Conservation (phyloP, 2,888 invertebrate genomes). For the Cryptus viduatorius region DNA sequence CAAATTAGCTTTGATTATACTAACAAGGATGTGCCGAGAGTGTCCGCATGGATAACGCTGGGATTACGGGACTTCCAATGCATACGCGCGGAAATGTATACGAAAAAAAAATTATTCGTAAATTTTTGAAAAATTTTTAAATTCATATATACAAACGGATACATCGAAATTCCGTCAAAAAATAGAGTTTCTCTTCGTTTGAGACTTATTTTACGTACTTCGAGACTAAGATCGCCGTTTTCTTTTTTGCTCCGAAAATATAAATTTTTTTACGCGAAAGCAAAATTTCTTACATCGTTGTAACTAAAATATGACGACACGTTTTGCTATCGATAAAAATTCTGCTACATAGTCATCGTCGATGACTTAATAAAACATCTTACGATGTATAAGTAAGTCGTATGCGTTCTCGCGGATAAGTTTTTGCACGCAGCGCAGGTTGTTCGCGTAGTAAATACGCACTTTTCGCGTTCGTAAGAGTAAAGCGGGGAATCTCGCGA, state of each 20-base stretch:
- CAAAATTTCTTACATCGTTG: too few species aligned
- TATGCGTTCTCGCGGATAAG: background rate
- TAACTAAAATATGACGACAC: too few species aligned
- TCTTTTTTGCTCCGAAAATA: too few species aligned
- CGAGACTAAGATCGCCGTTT: too few species aligned
- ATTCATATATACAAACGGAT: too few species aligned
- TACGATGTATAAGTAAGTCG: background rate
- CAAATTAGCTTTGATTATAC: slow-evolving; percentile 76
- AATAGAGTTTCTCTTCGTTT: too few species aligned
- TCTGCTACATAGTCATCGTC: background rate
- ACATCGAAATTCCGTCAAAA: too few species aligned
- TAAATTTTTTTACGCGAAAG: too few species aligned
- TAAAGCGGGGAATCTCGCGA: slow-evolving; percentile 24
- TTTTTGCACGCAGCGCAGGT: slow-evolving; percentile 1
- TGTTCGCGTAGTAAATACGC: slow-evolving; percentile 6
- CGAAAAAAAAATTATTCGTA: background rate
- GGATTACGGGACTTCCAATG: slow-evolving; percentile 68
- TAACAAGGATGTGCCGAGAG: slow-evolving; percentile 77
- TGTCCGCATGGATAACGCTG: slow-evolving; percentile 73
- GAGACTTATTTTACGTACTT: too few species aligned
- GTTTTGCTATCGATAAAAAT: background rate
- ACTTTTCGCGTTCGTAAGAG: slow-evolving; percentile 19
- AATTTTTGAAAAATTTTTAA: too few species aligned
- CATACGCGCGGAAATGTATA: background rate
- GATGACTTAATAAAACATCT: background rate